phyloP scores from a whole-genome alignment of 2,797 vertebrate species.

The Rhynchonycteris naso region DNA sequence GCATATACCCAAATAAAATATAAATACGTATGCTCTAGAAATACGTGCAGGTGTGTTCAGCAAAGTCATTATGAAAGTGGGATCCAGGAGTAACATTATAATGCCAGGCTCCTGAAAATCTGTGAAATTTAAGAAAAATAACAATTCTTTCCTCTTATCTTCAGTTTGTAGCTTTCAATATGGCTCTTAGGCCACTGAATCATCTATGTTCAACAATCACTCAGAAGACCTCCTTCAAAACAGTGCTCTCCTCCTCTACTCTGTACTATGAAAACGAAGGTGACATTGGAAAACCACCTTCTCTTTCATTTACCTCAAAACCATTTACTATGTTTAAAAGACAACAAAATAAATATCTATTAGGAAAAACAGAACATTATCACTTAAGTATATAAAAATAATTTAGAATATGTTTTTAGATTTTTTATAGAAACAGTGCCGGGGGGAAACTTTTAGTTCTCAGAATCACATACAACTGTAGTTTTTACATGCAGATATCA shows the following conservation, averaged over 20 bases:
- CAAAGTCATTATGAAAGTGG: conserved; percentile 5
- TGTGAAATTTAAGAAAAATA: background rate
- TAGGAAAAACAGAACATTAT: background rate
- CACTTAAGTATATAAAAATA: conserved; percentile 27
- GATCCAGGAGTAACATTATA: background rate
- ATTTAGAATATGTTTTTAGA: background rate
- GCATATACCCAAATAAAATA: background rate
- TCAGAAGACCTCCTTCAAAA: conserved; percentile 47
- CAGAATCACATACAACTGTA: background rate
- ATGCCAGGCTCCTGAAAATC: background rate
- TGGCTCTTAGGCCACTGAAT: background rate
- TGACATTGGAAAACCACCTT: conserved; percentile 29
- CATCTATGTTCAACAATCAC: background rate
- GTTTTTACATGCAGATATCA: background rate
- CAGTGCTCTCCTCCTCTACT: background rate
- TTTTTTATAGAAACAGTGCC: background rate
- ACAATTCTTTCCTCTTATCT: background rate
- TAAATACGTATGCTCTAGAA: conserved; percentile 21
- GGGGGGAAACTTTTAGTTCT: background rate
- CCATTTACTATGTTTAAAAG: conserved; percentile 23
- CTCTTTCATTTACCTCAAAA: conserved; percentile 36
- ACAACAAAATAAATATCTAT: background rate
- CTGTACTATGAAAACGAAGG: background rate
- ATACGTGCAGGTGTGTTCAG: background rate
- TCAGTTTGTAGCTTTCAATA: background rate